Conservation (phyloP, 2,797 vertebrate genomes). For the Typhlichthys subterraneus region DNA sequence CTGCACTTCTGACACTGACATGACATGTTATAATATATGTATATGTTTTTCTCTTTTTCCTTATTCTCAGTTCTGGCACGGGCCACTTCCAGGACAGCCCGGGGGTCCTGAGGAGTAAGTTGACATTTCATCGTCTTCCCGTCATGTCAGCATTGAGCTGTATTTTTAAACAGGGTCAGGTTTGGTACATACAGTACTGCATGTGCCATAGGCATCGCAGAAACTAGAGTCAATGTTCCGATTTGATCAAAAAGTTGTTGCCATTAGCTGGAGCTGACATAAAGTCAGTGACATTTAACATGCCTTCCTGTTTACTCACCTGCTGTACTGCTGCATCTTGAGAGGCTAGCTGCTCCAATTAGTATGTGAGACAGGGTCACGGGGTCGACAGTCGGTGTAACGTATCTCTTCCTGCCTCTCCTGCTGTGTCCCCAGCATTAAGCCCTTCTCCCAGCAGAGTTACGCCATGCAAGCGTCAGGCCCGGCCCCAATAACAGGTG, state of each 20-base stretch:
- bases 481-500: constrained; percentile 88
- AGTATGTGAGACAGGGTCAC: constrained; percentile 60
- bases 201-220: no score
- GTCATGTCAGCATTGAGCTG: no score
- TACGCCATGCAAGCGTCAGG: constrained; percentile 87
- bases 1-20: no score
- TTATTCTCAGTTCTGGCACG: constrained; percentile 89
- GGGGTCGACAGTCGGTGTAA: constrained; percentile 57
- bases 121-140: constrained; percentile 1
- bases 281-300: constrained; percentile 16
- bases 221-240: no score
- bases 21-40: not conserved
- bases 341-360: constrained; percentile 65
- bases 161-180: no score
- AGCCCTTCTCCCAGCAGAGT: constrained; percentile 92
- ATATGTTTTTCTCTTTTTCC: constrained; percentile 20
- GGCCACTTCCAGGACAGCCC: constrained; percentile 86
- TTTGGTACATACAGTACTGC: no score
- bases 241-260: no score
- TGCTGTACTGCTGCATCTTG: constrained; percentile 37
- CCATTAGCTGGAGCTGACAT: constrained; percentile 42
- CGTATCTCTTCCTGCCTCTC: constrained; percentile 58
- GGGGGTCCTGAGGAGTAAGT: constrained; percentile 92
- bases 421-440: constrained; percentile 82
- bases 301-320: not conserved